Evolutionary conservation across 2,113 vertebrate genomes (phyloP).

Genomic region (Prionailurus bengalensis): DNA sequence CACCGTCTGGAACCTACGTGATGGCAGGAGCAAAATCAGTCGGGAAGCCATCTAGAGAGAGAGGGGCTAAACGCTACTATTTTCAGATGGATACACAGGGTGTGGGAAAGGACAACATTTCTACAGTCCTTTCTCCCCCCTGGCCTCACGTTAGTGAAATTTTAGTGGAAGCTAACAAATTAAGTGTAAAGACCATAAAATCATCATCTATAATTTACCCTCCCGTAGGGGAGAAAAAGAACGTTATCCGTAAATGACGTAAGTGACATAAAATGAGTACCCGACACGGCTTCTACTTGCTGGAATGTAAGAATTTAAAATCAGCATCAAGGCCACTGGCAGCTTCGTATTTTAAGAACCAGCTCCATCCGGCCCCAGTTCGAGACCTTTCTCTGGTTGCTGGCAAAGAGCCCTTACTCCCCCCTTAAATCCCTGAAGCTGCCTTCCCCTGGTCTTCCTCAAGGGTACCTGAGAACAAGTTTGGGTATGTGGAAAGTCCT

Average conservation of each 20-base stretch:
- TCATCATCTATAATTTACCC: fast-evolving
- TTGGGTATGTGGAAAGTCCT: fast-evolving
- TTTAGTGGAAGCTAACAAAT: neutral
- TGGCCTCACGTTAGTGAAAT: neutral
- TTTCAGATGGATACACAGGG: too few species aligned
- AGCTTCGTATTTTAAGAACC: neutral
- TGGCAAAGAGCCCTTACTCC: neutral
- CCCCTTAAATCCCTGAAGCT: too few species aligned
- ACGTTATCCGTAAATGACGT: fast-evolving
- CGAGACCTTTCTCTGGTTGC: neutral
- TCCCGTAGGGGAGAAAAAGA: fast-evolving
- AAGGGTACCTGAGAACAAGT: neutral
- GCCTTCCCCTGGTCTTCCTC: too few species aligned
- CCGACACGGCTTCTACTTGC: fast-evolving
- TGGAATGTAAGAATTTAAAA: neutral
- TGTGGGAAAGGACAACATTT: fast-evolving
- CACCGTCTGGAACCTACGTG: conserved; percentile 91
- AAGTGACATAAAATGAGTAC: fast-evolving
- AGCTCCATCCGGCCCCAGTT: neutral
- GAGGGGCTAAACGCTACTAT: fast-evolving
- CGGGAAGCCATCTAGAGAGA: fast-evolving
- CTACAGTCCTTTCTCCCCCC: fast-evolving
- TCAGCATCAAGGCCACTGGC: fast-evolving
- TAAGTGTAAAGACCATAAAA: neutral
- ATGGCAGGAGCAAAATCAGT: neutral